Evolutionary conservation across 1,140 invertebrate genomes (phyloP).

Genomic region (Euschistus heros): DNA sequence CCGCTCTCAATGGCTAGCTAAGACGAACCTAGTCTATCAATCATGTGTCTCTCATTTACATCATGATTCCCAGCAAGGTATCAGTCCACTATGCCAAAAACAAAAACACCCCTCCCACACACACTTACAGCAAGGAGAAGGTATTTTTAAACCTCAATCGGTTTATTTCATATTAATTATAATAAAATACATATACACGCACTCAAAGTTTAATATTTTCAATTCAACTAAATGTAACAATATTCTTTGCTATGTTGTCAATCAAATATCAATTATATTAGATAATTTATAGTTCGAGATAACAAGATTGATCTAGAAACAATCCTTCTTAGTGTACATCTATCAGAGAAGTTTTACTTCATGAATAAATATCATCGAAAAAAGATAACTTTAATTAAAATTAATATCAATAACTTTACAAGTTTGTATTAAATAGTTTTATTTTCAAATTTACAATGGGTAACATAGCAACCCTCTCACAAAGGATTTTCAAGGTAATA

Average conservation of each 20-base stretch:
- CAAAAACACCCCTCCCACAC: slow-evolving; percentile 11
- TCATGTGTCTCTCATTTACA: not conserved
- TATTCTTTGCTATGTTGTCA: too few species aligned
- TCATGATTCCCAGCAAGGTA: slow-evolving; percentile 11
- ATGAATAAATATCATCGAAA: slow-evolving; percentile 10
- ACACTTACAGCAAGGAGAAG: not conserved
- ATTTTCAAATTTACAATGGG: slow-evolving; percentile 13
- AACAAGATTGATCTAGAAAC: slow-evolving; percentile 15
- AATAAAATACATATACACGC: not conserved
- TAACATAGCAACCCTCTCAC: slow-evolving; percentile 17
- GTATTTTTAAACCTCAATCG: not conserved
- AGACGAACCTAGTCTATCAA: slow-evolving; percentile 16
- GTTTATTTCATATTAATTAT: not conserved
- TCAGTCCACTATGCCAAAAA: slow-evolving; percentile 16
- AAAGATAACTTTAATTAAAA: slow-evolving; percentile 14
- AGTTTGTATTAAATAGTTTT: slow-evolving; percentile 12
- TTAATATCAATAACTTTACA: slow-evolving; percentile 11
- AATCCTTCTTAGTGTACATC: slow-evolving; percentile 17
- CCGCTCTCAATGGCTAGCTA: slow-evolving; percentile 11
- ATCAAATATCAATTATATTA: too few species aligned
- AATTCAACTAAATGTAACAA: too few species aligned
- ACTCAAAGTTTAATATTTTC: not conserved
- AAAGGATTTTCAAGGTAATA: slow-evolving; percentile 2
- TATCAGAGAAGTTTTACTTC: slow-evolving; percentile 13
- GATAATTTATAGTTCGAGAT: too few species aligned